A percentile compares a stretch with the other conserved stretches of the same genome.
phyloP scores from a whole-genome alignment of 2,113 vertebrate genomes.

The Protomyctophum bolini region DNA sequence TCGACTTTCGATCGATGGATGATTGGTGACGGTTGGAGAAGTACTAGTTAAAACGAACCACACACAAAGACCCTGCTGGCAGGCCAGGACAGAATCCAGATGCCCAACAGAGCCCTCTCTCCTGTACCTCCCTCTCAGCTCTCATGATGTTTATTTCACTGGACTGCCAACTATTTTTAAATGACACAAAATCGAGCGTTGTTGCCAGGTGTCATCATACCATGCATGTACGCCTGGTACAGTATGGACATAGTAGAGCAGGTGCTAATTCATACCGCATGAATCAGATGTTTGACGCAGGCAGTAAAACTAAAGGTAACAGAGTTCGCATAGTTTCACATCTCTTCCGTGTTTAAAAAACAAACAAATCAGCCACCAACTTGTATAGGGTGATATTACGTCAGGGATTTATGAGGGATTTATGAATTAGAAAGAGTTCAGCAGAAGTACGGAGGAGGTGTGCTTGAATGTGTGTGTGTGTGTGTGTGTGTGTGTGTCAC shows the following conservation, averaged over 20 bases:
- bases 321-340: constrained; percentile 2
- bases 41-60: too few relatives aligned
- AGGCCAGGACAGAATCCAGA: too few relatives aligned
- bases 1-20: too few relatives aligned
- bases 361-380: not conserved
- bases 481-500: not conserved
- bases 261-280: not conserved
- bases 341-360: not conserved
- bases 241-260: too few relatives aligned
- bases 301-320: not conserved
- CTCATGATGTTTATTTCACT: too few relatives aligned
- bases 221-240: too few relatives aligned
- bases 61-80: too few relatives aligned
- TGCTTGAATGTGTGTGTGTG: not conserved
- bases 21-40: too few relatives aligned
- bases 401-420: not conserved
- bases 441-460: not conserved
- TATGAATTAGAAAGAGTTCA: not conserved
- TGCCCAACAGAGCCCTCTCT: too few relatives aligned
- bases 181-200: not conserved
- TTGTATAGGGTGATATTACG: not conserved
- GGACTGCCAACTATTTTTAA: too few relatives aligned
- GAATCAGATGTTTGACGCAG: constrained; percentile 9
- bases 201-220: too few relatives aligned
- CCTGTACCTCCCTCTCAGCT: too few relatives aligned